phyloP scores from a whole-genome alignment of 2,888 invertebrate species.

The Ceratothoa steindachneri region DNA sequence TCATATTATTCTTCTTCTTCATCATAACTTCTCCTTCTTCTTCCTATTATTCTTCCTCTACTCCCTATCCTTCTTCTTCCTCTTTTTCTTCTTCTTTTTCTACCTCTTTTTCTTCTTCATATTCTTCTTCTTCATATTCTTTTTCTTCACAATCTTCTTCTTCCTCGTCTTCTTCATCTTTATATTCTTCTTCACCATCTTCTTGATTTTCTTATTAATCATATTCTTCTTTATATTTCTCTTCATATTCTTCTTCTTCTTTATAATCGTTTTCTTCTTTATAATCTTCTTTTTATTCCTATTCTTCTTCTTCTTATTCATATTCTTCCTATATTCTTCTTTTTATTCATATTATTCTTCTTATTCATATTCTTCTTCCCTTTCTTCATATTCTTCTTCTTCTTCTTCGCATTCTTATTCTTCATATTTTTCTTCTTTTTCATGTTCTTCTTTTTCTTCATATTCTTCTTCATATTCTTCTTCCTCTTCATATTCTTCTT shows the following conservation, averaged over 20 bases:
- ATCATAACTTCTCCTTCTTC: no score
- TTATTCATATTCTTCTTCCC: no score
- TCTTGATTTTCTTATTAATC: not conserved
- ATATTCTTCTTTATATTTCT: not conserved
- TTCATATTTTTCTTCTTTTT: not conserved
- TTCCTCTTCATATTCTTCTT: no score
- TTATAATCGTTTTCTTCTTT: not conserved
- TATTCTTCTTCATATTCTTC: no score
- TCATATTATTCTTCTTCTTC: no score
- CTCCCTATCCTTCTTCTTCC: no score
- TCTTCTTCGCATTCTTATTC: not conserved
- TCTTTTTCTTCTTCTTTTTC: not conserved
- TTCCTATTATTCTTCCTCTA: no score
- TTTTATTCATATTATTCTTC: no score
- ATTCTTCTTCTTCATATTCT: not conserved
- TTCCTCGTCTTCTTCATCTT: not conserved
- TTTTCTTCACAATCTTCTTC: not conserved
- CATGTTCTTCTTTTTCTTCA: no score
- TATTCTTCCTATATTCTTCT: not conserved
- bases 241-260: not conserved
- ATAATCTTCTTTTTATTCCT: not conserved
- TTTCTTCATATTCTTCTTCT: no score
- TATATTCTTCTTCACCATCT: not conserved
- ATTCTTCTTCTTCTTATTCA: not conserved
- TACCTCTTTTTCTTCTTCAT: not conserved